Percentiles rank a stretch among this genome's conserved stretches.
These are phyloP conservation scores for Setipinna tenuifilis DNA, from an alignment of 2,797 vertebrate species.

Conservation along the genomic window DNA sequence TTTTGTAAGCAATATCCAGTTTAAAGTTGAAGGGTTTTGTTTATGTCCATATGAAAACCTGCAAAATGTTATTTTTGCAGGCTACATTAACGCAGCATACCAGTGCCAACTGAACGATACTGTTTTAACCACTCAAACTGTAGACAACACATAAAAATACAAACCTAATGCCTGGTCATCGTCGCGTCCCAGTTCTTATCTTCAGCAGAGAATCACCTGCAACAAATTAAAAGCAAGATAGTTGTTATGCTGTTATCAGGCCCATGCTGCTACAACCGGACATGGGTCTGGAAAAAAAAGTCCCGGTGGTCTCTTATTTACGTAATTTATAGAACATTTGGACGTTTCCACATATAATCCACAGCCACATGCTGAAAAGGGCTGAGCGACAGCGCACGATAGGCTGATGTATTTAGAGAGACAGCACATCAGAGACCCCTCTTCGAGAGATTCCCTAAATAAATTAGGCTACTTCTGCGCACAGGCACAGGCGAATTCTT, in stretches of 20 bases:
- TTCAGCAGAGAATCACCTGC: not conserved
- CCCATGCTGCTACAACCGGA: not conserved
- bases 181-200: not conserved
- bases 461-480: not conserved
- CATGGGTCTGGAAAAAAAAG: not conserved
- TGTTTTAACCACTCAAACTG: not conserved
- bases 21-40: not conserved
- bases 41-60: not conserved
- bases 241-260: not conserved
- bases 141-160: not conserved
- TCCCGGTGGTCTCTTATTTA: not conserved
- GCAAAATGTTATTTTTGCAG: not conserved
- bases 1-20: not conserved
- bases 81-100: not conserved
- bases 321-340: not conserved
- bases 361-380: not conserved
- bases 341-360: not conserved
- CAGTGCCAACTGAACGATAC: not conserved
- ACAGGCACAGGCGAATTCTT: not conserved
- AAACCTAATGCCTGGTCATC: not conserved
- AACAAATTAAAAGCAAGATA: not conserved
- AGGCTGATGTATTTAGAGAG: not conserved
- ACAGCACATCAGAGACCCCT: not conserved
- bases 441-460: not conserved
- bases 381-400: not conserved